Evolutionary conservation across 2,113 vertebrate species (phyloP).

Genomic region (Myrmecophaga tridactyla): DNA sequence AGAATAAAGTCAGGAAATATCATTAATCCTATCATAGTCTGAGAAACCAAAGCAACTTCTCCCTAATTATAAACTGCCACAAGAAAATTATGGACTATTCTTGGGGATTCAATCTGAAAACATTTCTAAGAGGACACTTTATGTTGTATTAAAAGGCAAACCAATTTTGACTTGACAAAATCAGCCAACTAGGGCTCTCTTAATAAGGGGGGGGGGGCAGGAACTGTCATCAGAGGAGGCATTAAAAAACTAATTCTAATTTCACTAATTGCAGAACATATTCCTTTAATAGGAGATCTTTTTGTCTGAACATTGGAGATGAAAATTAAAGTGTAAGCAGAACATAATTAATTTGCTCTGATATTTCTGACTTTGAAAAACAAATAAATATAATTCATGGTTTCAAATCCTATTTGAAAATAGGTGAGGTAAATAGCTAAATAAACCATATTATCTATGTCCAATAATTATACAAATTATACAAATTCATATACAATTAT

Average conservation of each 20-base stretch:
- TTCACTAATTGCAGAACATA: background rate
- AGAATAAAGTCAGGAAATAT: conserved; percentile 34
- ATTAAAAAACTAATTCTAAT: conserved; percentile 4
- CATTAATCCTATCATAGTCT: background rate
- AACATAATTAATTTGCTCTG: background rate
- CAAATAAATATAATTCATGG: background rate
- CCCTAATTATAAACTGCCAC: background rate
- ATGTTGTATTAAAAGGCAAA: background rate
- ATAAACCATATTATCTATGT: background rate
- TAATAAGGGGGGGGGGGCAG: background rate
- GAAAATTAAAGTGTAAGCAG: background rate
- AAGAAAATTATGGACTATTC: background rate
- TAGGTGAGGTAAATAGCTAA: background rate
- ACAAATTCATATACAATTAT: background rate
- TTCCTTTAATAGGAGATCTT: background rate
- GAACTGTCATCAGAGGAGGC: background rate
- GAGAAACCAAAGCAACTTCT: background rate
- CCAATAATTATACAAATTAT: background rate
- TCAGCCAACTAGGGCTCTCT: conserved; percentile 9
- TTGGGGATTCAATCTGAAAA: background rate
- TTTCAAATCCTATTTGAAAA: background rate
- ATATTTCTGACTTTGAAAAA: background rate
- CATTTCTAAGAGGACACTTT: background rate
- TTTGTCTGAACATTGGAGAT: background rate
- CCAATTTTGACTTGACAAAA: background rate